Percentiles rank a stretch among this genome's conserved stretches.
phyloP scores from a whole-genome alignment of 2,888 invertebrate genomes.

The Parapristionchus giblindavisi region DNA sequence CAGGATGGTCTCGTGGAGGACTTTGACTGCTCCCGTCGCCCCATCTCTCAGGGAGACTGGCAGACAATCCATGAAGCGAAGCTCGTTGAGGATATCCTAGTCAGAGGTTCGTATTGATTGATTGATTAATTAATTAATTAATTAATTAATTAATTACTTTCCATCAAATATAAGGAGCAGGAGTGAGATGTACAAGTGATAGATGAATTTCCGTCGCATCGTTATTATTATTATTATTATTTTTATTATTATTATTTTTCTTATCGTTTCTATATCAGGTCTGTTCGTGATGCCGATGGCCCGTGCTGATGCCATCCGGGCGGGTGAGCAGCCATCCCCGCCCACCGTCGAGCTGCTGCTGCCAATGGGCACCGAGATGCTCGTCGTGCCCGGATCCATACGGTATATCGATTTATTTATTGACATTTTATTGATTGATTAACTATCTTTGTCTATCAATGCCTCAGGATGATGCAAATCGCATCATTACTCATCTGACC shows the following conservation, averaged over 20 bases:
- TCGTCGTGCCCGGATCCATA: slow-evolving; percentile 42
- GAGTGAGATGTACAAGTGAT: too few species aligned
- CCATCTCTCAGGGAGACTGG: slow-evolving; percentile 43
- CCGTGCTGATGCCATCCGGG: slow-evolving; percentile 19
- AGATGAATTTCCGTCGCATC: too few species aligned
- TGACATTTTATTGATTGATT: too few species aligned
- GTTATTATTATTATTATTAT: too few species aligned
- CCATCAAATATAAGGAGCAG: too few species aligned
- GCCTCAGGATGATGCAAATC: not conserved
- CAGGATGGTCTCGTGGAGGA: slow-evolving; percentile 45
- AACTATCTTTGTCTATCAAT: not conserved
- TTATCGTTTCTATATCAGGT: slow-evolving; percentile 1
- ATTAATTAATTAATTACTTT: too few species aligned
- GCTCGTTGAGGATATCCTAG: slow-evolving; percentile 29
- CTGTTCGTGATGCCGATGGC: slow-evolving; percentile 32
- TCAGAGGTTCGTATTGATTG: slow-evolving; percentile 19
- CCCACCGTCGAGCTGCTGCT: slow-evolving; percentile 15
- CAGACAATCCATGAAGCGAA: slow-evolving; percentile 23
- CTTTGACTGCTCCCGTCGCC: slow-evolving; percentile 41
- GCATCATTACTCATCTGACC: too few species aligned
- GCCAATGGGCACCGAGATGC: slow-evolving; percentile 23
- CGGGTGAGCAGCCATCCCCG: slow-evolving; percentile 26
- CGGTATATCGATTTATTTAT: too few species aligned
- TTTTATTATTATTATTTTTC: not conserved
- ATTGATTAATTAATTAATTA: too few species aligned